Base-by-base conservation (phyloP, 2,888 invertebrate species). In the Heliconius hortense region DNA sequence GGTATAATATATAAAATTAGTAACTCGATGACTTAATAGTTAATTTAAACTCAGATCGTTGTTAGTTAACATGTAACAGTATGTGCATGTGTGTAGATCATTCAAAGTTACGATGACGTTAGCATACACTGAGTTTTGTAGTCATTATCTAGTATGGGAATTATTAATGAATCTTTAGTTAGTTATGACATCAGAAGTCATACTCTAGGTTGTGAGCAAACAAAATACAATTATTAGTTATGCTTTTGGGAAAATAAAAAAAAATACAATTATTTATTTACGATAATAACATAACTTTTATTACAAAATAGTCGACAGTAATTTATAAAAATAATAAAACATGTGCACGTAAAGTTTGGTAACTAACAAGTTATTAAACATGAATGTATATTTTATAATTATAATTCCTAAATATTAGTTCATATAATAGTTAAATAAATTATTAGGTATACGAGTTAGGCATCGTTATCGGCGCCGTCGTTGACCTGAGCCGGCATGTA, bases 401-500 rank as follows among this genome's bases (percentile, higher is more conserved):
- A 60, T 26, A 60, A 26, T 26, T 15, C 4, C 4, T 60, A 5
- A 26, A 26, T 60, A 60, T 60, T 24, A 60, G 15, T 60, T 66
- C 15, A 15, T n/a, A 69, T 7, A 69, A 31, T n/a, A 28, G 31
- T 13, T n/a, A 71, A 11, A 67, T 59, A 53, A 7, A 21, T 48
- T 13, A 59, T 26, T 24, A 73, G 39, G 59, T 26, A 11, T 39
- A 59, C n/a, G 7, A n/a, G n/a, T 35, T 31, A 24, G 60, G 73
- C 73, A 53, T 81, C 81, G 75, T 83, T 84, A 62, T 85, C 83
- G 13, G 80, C 64, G 43, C 83, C 83, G 28, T 35, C 77, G 63
- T 31, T 31, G 8, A 31, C n/a, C 13, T 75, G 74, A 4, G 84
- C 80, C 3, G 91, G 89, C 90, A 90, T 89, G 84, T 89, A 89